Percentiles rank a stretch among this genome's conserved stretches.
Evolutionary conservation across 2,797 vertebrate genomes (phyloP).

Genomic region (Danio tinwini): DNA sequence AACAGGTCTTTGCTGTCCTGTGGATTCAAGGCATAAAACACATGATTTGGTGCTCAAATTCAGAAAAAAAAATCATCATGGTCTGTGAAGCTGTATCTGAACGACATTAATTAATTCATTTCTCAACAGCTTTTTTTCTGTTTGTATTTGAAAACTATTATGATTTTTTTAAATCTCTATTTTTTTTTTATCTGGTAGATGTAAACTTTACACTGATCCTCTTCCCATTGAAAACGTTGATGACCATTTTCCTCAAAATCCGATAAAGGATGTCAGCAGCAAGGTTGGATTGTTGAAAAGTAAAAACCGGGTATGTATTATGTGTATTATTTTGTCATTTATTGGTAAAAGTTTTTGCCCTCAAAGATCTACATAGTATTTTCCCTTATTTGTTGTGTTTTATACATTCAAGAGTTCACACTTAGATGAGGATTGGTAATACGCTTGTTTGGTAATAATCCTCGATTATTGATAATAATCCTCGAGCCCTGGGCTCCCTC

Average conservation of each 20-base stretch:
- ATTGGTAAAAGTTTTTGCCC: background rate
- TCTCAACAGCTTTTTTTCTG: constrained; percentile 17
- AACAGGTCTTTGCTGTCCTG: constrained; percentile 48
- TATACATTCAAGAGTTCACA: no score
- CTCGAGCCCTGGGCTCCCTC: no score
- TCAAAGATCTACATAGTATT: background rate
- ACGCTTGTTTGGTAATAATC: no score
- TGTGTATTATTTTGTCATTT: background rate
- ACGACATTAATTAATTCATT: background rate
- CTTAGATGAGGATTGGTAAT: no score
- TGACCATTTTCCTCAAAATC: constrained; percentile 69
- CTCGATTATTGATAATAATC: no score
- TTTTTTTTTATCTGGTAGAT: constrained; percentile 69
- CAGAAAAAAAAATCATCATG: constrained; percentile 7
- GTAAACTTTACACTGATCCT: constrained; percentile 50
- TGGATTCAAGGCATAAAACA: constrained; percentile 30
- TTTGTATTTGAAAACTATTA: constrained; percentile 15
- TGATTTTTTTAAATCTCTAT: constrained; percentile 6
- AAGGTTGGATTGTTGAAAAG: constrained; percentile 68
- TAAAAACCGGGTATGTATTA: constrained; percentile 81
- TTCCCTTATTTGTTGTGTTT: background rate
- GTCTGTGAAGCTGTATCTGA: background rate
- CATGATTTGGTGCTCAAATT: constrained; percentile 29
- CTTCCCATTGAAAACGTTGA: constrained; percentile 54
- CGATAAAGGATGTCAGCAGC: constrained; percentile 74